phyloP scores from a whole-genome alignment of 2,888 invertebrate species.

The Anticlea derivata region DNA sequence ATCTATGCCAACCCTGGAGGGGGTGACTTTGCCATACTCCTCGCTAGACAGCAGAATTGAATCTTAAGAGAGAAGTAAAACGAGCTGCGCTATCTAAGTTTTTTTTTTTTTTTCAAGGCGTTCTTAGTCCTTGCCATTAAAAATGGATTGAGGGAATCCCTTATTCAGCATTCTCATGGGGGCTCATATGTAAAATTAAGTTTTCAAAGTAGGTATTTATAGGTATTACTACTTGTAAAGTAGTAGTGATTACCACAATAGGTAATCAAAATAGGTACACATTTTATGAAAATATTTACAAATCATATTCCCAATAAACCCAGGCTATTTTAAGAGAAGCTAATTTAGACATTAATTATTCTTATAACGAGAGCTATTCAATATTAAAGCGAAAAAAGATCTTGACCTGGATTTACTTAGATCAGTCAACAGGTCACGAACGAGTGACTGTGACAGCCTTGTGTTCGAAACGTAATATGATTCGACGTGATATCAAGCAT shows the following conservation, averaged over 20 bases:
- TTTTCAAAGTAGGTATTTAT: too few species aligned
- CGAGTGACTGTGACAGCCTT: constrained; percentile 79
- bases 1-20: constrained; percentile 10
- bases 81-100: neutral
- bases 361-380: constrained; percentile 53
- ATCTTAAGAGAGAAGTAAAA: neutral
- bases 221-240: too few species aligned
- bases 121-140: too few species aligned
- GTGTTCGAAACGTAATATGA: constrained; percentile 62
- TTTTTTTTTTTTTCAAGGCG: too few species aligned
- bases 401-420: constrained; percentile 78
- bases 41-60: constrained; percentile 8
- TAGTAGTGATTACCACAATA: too few species aligned
- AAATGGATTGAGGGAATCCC: too few species aligned
- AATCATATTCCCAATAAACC: neutral
- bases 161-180: too few species aligned
- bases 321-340: constrained; percentile 1
- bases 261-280: too few species aligned
- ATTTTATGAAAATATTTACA: neutral
- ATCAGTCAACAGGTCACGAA: constrained; percentile 81
- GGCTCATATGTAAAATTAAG: too few species aligned
- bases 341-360: constrained; percentile 14
- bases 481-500: constrained; percentile 57
- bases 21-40: constrained; percentile 9
- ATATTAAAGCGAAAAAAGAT: constrained; percentile 73